A percentile compares a stretch with the other conserved stretches of the same genome.
Conservation (phyloP, 1,140 invertebrate species). For the Elymnias hypermnestra region DNA sequence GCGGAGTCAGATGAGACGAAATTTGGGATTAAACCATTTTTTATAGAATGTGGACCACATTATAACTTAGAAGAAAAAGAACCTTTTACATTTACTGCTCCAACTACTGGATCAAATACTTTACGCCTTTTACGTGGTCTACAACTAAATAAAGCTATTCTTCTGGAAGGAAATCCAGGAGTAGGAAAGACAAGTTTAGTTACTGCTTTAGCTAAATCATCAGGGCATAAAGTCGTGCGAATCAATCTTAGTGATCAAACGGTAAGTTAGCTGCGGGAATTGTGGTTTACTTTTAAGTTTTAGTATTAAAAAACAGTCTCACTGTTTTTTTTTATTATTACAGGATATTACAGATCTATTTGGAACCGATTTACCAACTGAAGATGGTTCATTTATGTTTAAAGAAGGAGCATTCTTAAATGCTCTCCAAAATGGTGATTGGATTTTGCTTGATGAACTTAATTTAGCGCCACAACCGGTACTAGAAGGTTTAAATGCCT, state of each 20-base stretch:
- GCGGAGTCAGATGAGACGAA: slow-evolving; percentile 41
- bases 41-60: slow-evolving; percentile 76
- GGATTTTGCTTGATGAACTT: slow-evolving; percentile 99
- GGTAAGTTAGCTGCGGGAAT: slow-evolving; percentile 72
- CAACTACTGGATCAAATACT: slow-evolving; percentile 90
- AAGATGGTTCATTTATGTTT: slow-evolving; percentile 97
- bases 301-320: slow-evolving; percentile 6
- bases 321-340: slow-evolving; percentile 15
- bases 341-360: slow-evolving; percentile 98
- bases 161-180: slow-evolving; percentile 98
- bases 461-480: slow-evolving; percentile 99
- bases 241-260: slow-evolving; percentile 99
- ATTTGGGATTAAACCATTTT: slow-evolving; percentile 87
- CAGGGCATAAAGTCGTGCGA: slow-evolving; percentile 89
- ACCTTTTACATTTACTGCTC: slow-evolving; percentile 86
- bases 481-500: slow-evolving; percentile 98
- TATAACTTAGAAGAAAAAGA: slow-evolving; percentile 28
- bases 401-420: slow-evolving; percentile 95
- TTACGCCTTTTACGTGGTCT: slow-evolving; percentile 90
- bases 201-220: slow-evolving; percentile 90
- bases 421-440: slow-evolving; percentile 94
- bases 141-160: slow-evolving; percentile 92
- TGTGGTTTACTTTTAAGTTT: neutral
- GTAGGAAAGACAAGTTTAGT: slow-evolving; percentile 98
- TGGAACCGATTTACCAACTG: slow-evolving; percentile 97